A percentile compares a stretch with the other conserved stretches of the same genome.
phyloP scores from a whole-genome alignment of 2,888 invertebrate genomes.

The Lochmaea crataegi region DNA sequence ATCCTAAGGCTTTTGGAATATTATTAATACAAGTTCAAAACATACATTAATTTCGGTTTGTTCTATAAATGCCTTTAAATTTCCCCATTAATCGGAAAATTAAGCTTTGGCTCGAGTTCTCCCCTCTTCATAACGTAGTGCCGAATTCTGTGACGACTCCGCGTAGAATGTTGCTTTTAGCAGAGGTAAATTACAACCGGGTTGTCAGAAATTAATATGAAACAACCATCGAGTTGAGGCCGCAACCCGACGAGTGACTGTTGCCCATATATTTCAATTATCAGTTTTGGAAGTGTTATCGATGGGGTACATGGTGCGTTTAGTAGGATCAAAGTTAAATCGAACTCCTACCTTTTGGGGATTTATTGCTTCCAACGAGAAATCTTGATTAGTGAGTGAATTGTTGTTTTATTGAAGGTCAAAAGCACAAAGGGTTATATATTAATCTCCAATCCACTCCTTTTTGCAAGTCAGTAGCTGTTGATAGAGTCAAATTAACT shows the following conservation, averaged over 20 bases:
- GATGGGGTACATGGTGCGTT: conserved; percentile 26
- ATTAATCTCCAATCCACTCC: too few relatives aligned
- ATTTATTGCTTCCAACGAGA: too few relatives aligned
- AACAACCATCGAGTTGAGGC: conserved; percentile 51
- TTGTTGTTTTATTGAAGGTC: too few relatives aligned
- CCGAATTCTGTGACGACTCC: conserved; percentile 32
- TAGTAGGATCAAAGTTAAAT: conserved; percentile 14
- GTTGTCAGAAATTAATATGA: conserved; percentile 55
- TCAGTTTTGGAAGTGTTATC: conserved; percentile 42
- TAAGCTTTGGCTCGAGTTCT: conserved; percentile 35
- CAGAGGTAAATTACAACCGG: conserved; percentile 50
- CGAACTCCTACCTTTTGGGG: background rate
- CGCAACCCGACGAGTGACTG: conserved; percentile 54
- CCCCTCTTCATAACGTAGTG: conserved; percentile 18
- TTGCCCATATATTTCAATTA: conserved; percentile 59
- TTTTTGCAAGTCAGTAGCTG: too few relatives aligned
- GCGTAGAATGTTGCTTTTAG: conserved; percentile 39
- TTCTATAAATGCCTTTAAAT: conserved; percentile 40
- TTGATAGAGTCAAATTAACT: too few relatives aligned
- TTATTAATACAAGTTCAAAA: conserved; percentile 32
- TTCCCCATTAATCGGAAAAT: conserved; percentile 42
- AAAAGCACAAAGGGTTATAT: too few relatives aligned
- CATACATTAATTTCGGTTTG: conserved; percentile 41
- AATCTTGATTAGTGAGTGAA: too few relatives aligned
- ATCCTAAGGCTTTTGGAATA: conserved; percentile 8